Conservation (phyloP, 2,113 vertebrate genomes). For the Larimichthys polyactis region DNA sequence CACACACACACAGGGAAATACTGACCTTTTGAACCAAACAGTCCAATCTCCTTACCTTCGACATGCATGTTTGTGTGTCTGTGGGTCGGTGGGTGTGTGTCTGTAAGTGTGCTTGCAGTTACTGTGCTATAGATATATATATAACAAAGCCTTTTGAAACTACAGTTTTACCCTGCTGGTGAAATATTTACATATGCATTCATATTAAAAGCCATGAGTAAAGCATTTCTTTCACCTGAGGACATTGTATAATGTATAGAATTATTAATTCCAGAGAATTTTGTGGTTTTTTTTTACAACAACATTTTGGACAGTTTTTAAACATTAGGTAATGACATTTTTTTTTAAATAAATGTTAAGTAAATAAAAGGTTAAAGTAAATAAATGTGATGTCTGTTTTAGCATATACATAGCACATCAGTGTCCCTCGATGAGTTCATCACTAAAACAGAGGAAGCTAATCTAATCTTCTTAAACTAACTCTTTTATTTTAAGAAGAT, state of each 20-base stretch:
- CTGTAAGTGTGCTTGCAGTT: neutral
- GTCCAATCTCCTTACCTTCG: constrained; percentile 20
- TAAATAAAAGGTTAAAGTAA: no score
- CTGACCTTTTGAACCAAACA: constrained; percentile 30
- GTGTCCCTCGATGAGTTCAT: constrained; percentile 1
- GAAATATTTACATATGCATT: neutral
- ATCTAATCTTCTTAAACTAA: constrained; percentile 45
- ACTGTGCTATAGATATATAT: neutral
- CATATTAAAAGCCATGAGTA: neutral
- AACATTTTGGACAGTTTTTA: neutral
- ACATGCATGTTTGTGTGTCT: neutral
- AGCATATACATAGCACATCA: neutral
- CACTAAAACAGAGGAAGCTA: constrained; percentile 4
- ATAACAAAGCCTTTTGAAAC: constrained; percentile 2
- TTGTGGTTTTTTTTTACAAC: neutral
- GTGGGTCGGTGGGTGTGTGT: neutral
- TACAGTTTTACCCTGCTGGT: neutral
- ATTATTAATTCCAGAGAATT: no score
- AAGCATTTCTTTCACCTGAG: neutral
- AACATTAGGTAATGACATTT: no score
- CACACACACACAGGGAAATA: constrained; percentile 18
- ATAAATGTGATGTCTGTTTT: neutral
- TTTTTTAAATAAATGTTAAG: no score
- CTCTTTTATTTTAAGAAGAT: constrained; percentile 28
- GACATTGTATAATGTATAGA: neutral